Percentiles rank a stretch among this genome's conserved stretches.
Evolutionary conservation across 2,888 invertebrate species (phyloP).

Genomic region (Ectobius pallidus): DNA sequence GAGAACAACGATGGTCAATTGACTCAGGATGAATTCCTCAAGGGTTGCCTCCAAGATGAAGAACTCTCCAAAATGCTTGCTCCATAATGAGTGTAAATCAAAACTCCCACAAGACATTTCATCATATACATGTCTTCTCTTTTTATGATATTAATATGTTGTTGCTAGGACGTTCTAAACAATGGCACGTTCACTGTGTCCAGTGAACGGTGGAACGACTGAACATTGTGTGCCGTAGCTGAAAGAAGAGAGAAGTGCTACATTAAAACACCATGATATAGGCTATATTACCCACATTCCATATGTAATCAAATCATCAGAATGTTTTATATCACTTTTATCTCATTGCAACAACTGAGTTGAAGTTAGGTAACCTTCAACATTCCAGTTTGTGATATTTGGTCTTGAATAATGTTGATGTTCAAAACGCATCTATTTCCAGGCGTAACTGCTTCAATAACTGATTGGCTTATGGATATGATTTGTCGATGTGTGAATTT

Average conservation of each 20-base stretch:
- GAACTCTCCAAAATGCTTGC: conserved; percentile 94
- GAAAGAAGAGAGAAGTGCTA: conserved; percentile 13
- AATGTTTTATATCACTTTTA: conserved; percentile 39
- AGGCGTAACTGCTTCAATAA: conserved; percentile 18
- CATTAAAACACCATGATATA: conserved; percentile 32
- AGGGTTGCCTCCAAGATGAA: conserved; percentile 96
- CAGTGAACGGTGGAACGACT: neutral
- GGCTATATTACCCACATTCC: conserved; percentile 37
- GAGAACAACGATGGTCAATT: conserved; percentile 98
- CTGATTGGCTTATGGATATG: conserved; percentile 7
- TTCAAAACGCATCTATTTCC: conserved; percentile 1
- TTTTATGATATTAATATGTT: conserved; percentile 36
- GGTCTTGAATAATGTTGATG: neutral
- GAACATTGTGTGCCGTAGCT: neutral
- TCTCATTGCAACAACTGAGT: conserved; percentile 20
- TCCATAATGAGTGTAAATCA: conserved; percentile 67
- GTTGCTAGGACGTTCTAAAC: conserved; percentile 15
- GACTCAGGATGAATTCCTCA: conserved; percentile 97
- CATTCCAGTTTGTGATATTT: conserved; percentile 46
- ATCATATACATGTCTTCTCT: conserved; percentile 31
- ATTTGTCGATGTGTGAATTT: conserved; percentile 2
- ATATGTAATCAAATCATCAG: conserved; percentile 30
- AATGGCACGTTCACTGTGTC: too few relatives aligned
- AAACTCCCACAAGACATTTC: conserved; percentile 22
- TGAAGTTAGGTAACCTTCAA: conserved; percentile 29